Conservation (phyloP, 2,113 vertebrate species). For the Phylloscopus trochiloides region DNA sequence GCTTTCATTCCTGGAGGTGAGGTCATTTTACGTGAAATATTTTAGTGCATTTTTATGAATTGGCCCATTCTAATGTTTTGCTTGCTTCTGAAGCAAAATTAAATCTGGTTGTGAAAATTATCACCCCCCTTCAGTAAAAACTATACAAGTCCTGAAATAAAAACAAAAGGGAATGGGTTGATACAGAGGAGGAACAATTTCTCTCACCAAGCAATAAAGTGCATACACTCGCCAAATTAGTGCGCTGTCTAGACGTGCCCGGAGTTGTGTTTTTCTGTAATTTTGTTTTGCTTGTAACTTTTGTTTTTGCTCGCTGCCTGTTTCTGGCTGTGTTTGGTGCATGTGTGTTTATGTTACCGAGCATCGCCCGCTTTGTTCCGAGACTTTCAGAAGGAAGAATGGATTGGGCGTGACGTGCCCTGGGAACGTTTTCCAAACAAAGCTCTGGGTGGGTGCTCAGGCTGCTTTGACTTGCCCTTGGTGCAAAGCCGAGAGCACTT, state of each 20-base stretch:
- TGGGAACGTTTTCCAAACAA: constrained; percentile 43
- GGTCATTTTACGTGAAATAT: not conserved
- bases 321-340: not conserved
- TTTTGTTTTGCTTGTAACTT: not conserved
- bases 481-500: not conserved
- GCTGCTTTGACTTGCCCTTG: constrained; percentile 9
- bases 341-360: not conserved
- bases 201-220: not conserved
- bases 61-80: not conserved
- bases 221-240: not conserved
- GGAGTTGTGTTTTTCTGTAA: not conserved
- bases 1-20: not conserved
- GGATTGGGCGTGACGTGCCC: not conserved
- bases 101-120: not conserved
- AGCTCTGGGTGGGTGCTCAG: not conserved
- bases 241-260: not conserved
- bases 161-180: not conserved
- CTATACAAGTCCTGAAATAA: not conserved
- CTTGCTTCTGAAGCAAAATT: not conserved
- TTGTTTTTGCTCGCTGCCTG: not conserved
- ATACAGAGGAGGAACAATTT: not conserved
- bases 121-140: not conserved
- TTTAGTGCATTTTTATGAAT: not conserved
- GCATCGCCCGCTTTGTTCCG: not conserved
- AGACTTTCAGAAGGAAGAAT: not conserved